Conservation (phyloP, 2,888 invertebrate genomes). For the Vesta saturnalis region DNA sequence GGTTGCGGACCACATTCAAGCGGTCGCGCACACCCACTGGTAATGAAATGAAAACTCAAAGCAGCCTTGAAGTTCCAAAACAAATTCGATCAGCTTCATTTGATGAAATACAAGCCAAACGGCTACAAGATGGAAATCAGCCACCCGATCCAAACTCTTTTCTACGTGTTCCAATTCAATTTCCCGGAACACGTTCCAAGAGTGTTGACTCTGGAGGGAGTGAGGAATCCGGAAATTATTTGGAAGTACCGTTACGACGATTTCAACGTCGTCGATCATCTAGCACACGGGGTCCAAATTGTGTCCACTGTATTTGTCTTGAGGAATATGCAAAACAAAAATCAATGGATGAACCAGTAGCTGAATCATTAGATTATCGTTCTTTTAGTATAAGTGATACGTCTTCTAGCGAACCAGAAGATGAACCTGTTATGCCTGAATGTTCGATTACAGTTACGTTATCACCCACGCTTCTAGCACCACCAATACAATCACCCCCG, state of each 20-base stretch:
- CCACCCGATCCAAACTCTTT: constrained; percentile 59
- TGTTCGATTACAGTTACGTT: constrained; percentile 72
- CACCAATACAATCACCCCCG: constrained; percentile 61
- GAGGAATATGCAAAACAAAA: constrained; percentile 76
- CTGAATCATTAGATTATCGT: constrained; percentile 47
- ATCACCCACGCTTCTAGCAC: constrained; percentile 67
- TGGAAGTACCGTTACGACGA: constrained; percentile 66
- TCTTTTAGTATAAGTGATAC: constrained; percentile 65
- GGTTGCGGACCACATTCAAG: constrained; percentile 86
- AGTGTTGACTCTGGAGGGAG: constrained; percentile 84
- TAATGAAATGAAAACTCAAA: constrained; percentile 91
- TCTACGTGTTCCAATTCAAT: constrained; percentile 72
- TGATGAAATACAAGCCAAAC: constrained; percentile 87
- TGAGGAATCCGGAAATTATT: constrained; percentile 70
- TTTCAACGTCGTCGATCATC: constrained; percentile 73
- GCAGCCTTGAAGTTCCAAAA: constrained; percentile 90
- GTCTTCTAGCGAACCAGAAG: constrained; percentile 63
- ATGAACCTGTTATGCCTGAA: constrained; percentile 61
- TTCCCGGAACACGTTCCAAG: constrained; percentile 75
- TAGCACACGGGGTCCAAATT: constrained; percentile 74
- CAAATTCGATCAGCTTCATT: constrained; percentile 91
- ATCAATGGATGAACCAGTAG: constrained; percentile 61
- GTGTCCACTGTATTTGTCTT: constrained; percentile 81
- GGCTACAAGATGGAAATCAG: constrained; percentile 61
- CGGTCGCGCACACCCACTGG: constrained; percentile 89